Conservation (phyloP, 2,797 vertebrate genomes). For the Pteronotus mesoamericanus region DNA sequence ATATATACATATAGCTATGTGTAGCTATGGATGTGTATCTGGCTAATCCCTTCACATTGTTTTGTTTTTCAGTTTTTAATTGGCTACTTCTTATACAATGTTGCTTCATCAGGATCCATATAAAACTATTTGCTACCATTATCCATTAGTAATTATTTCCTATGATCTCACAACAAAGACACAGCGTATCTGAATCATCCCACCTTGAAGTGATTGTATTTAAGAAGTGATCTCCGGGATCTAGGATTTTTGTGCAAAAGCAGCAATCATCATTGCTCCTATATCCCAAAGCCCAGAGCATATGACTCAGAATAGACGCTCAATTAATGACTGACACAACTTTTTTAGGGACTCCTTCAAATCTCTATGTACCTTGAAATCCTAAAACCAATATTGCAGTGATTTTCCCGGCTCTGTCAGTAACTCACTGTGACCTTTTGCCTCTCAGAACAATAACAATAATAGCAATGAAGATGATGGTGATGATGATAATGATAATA, state of each 20-base stretch:
- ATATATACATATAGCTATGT: no score
- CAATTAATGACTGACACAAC: neutral
- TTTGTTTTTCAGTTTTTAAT: neutral
- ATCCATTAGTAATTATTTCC: neutral
- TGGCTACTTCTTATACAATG: neutral
- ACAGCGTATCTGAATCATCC: neutral
- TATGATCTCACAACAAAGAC: neutral
- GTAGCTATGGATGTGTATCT: no score
- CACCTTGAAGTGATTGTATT: neutral
- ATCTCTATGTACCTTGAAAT: neutral
- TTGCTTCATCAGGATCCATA: no score
- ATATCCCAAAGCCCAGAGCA: neutral
- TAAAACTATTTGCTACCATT: neutral
- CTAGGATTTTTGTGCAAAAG: neutral
- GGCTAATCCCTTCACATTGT: no score
- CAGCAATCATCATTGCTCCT: neutral
- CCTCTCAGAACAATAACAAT: neutral
- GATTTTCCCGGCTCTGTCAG: neutral
- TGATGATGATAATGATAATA: neutral
- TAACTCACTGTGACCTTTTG: neutral
- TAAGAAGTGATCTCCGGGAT: neutral
- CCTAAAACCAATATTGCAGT: neutral
- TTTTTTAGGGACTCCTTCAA: neutral
- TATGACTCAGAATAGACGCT: neutral
- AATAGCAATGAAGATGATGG: neutral